Base-by-base conservation (phyloP, 2,888 invertebrate species). In the Drosophila greeni region DNA sequence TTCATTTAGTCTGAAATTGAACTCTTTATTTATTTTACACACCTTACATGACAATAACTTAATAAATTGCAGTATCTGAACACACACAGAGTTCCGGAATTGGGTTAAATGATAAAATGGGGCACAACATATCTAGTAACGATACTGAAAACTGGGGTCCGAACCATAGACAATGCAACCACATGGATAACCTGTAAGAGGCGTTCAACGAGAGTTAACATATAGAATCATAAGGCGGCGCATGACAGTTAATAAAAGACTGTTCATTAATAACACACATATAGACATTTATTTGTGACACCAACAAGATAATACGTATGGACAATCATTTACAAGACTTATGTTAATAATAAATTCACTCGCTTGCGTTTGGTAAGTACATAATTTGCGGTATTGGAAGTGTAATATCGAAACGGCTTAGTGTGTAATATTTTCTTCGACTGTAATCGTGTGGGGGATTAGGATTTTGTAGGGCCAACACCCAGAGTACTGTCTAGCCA, bases 101-200 rank as follows among this genome's bases (percentile, higher is more conserved):
- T 24, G 57, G 48, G 68, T 54, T 61, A 40, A 39, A 45, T 52
- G 53, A 40, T 43, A 58, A 43, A 58, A 66, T 43, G 49, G 33
- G 24, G 42, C 60, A 36, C 39, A 64, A 68, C 53, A 62, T 52
- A 51, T 33, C 80, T 81, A 88, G 75, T 87, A 88, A 73, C 85
- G 86, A 84, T 86, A 79, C 71, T 87, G 88, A 70, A 87, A 86
- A 73, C 75, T 73, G 39, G 87, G 86, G 78, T 88, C 87, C 75
- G 88, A 85, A 53, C 84, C 75, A 73, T 87, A 88, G 66, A 84
- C 86, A 84, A 88, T 85, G 71, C 88, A 88, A 76, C 86, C 85
- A 82, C 88, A 88, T 33, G 87, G 88, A 73, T 87, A 88, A 73
- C 86, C 88, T 88, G 86, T 61, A 85, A 85, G 76, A 74, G 77